Evolutionary conservation across 2,888 invertebrate species (phyloP).

Genomic region (Galerucella pusilla): DNA sequence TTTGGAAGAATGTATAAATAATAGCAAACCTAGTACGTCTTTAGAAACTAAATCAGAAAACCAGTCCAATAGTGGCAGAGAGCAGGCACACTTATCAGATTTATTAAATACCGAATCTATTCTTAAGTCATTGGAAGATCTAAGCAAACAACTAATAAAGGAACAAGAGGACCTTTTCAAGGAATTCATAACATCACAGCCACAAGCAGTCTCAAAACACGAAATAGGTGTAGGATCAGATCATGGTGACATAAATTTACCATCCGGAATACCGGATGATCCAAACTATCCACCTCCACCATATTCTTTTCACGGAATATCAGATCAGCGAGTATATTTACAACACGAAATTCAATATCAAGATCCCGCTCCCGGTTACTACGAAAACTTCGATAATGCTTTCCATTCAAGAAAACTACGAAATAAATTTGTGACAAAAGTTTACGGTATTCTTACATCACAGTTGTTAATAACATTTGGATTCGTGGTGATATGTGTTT

Average conservation of each 20-base stretch:
- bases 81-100: neutral
- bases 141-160: slow-evolving; percentile 2
- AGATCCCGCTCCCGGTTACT: slow-evolving; percentile 1
- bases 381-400: neutral
- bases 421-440: slow-evolving; percentile 1
- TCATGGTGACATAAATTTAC: neutral
- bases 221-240: slow-evolving; percentile 14
- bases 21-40: neutral
- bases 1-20: neutral
- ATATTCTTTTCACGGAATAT: neutral
- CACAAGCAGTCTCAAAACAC: neutral
- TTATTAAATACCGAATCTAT: slow-evolving; percentile 6
- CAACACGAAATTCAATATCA: neutral
- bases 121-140: slow-evolving; percentile 14
- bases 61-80: neutral
- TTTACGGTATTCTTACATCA: neutral
- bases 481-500: slow-evolving; percentile 1
- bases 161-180: slow-evolving; percentile 19
- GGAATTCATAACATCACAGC: neutral
- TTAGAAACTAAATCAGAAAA: neutral
- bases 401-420: neutral
- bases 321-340: neutral
- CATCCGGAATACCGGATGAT: neutral
- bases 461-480: slow-evolving; percentile 4
- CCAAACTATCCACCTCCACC: slow-evolving; percentile 10